Conservation (phyloP, 2,113 vertebrate genomes). For the Dromaius novaehollandiae region DNA sequence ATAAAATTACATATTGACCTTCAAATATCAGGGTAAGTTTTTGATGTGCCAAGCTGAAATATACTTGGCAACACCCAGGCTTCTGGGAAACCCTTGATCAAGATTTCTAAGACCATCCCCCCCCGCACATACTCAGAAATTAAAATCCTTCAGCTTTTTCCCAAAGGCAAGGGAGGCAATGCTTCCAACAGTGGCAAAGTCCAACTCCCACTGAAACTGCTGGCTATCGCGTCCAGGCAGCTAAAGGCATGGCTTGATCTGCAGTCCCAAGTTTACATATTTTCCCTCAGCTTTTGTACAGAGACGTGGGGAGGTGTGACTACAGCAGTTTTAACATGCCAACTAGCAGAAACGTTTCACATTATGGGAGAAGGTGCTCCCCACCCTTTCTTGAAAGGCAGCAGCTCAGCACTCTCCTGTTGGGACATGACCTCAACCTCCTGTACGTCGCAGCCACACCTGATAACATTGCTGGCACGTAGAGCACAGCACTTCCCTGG, state of each 20-base stretch:
- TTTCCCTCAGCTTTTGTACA: not conserved
- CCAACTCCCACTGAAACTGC: not conserved
- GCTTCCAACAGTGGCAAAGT: not conserved
- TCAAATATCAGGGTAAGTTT: not conserved
- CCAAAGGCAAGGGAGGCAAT: not conserved
- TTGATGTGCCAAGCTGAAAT: not conserved
- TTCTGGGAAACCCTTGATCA: not conserved
- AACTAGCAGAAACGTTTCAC: not conserved
- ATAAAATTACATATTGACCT: not conserved
- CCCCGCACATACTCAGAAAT: not conserved
- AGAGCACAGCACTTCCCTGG: not conserved
- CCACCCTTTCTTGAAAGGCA: not conserved
- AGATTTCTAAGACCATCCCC: not conserved
- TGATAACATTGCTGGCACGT: not conserved
- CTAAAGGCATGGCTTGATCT: not conserved
- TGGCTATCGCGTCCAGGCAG: fast-evolving
- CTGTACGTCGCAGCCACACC: not conserved
- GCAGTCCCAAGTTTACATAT: not conserved
- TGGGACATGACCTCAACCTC: not conserved
- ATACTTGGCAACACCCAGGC: not conserved
- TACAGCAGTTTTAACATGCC: not conserved
- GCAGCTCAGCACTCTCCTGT: not conserved
- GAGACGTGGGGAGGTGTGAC: fast-evolving
- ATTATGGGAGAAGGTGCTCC: not conserved
- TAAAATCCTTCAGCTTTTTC: not conserved